A percentile compares a stretch with the other conserved stretches of the same genome.
phyloP scores from a whole-genome alignment of 2,888 invertebrate species.

The Elysia crispata region DNA sequence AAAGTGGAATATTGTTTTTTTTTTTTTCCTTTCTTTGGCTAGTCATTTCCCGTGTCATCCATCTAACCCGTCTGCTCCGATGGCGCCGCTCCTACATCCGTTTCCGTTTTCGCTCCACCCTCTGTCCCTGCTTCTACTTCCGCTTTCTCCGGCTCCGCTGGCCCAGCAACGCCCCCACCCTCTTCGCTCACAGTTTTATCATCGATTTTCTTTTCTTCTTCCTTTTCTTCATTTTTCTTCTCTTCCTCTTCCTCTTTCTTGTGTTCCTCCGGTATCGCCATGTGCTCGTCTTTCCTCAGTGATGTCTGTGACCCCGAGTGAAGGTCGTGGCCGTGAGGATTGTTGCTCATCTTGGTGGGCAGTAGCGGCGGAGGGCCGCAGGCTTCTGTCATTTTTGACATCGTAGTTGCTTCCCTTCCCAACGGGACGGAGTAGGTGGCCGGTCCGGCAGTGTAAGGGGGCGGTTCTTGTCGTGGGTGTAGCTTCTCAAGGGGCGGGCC shows the following conservation, averaged over 20 bases:
- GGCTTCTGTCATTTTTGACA: conserved; percentile 25
- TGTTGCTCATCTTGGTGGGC: conserved; percentile 22
- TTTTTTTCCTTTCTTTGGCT: too few relatives aligned
- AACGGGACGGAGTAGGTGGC: not conserved
- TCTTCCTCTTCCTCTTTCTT: not conserved
- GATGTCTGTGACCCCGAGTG: not conserved
- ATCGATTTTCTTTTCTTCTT: too few relatives aligned
- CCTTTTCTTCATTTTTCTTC: too few relatives aligned
- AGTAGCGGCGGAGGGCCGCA: conserved; percentile 17
- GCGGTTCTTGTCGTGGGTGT: conserved; percentile 15
- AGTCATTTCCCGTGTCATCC: too few relatives aligned
- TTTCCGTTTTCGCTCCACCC: too few relatives aligned
- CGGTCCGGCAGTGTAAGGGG: not conserved
- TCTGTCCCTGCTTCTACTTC: too few relatives aligned
- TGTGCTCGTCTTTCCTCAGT: not conserved
- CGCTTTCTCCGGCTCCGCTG: too few relatives aligned
- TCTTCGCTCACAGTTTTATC: too few relatives aligned
- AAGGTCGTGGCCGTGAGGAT: not conserved
- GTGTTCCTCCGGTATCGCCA: not conserved
- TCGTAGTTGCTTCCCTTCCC: not conserved
- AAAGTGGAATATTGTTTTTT: too few relatives aligned
- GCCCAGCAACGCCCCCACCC: too few relatives aligned
- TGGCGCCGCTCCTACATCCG: too few relatives aligned
- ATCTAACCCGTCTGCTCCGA: too few relatives aligned
- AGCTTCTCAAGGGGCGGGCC: conserved; percentile 23